A percentile compares a stretch with the other conserved stretches of the same genome.
These are phyloP conservation scores for Eudyptes chrysolophus DNA, from an alignment of 2,113 vertebrate species.

Conservation along the genomic window DNA sequence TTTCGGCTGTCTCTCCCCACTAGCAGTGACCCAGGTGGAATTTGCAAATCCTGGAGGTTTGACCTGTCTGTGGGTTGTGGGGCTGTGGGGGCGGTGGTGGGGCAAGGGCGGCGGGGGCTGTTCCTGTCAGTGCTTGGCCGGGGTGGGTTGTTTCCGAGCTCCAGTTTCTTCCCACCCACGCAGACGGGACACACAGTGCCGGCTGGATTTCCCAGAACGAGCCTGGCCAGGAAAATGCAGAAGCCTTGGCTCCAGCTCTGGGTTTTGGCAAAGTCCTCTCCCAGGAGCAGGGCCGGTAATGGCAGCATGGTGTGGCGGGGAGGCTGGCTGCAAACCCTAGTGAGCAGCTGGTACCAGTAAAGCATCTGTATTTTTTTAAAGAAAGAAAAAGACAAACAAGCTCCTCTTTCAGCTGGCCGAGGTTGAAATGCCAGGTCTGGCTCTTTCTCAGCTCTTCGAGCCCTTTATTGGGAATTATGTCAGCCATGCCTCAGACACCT, in stretches of 20 bases:
- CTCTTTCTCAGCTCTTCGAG: neutral
- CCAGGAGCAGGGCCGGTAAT: neutral
- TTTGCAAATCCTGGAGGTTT: neutral
- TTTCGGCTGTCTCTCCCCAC: neutral
- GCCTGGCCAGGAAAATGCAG: constrained; percentile 42
- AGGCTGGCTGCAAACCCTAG: neutral
- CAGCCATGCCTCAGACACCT: neutral
- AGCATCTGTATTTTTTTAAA: neutral
- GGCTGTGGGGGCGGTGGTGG: neutral
- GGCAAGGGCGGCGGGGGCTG: neutral
- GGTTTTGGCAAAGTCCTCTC: neutral
- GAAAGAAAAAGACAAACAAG: neutral
- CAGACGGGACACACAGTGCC: neutral
- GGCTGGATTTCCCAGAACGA: constrained; percentile 66
- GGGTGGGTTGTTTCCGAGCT: constrained; percentile 40
- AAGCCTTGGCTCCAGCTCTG: neutral
- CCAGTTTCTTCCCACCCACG: constrained; percentile 11
- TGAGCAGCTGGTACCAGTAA: neutral
- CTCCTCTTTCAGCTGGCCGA: neutral
- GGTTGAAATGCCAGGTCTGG: neutral
- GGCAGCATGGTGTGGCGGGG: neutral
- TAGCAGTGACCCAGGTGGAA: neutral
- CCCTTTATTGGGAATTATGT: neutral
- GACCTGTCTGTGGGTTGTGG: neutral
- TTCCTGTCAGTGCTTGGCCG: constrained; percentile 69